Evolutionary conservation across 2,888 invertebrate genomes (phyloP).

Genomic region (Epistrophella euchroma): DNA sequence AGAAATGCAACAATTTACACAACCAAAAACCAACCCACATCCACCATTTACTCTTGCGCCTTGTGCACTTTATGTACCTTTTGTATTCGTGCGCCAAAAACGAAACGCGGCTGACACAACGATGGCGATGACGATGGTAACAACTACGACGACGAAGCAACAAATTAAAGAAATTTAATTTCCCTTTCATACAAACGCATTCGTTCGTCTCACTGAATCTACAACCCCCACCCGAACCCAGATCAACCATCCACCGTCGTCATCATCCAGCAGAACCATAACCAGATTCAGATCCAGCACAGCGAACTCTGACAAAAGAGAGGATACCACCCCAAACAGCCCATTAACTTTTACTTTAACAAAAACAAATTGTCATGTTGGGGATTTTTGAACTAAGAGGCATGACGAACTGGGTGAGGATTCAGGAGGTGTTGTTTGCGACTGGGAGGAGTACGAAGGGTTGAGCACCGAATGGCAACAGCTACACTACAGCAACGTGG

Average conservation of each 20-base stretch:
- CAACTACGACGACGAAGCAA: constrained; percentile 55
- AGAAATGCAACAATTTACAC: constrained; percentile 68
- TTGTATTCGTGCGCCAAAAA: background rate
- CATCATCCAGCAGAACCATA: background rate
- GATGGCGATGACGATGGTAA: constrained; percentile 10
- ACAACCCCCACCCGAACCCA: background rate
- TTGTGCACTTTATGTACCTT: background rate
- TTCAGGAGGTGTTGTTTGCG: background rate
- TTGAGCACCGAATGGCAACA: constrained; percentile 2
- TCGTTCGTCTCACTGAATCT: constrained; percentile 28
- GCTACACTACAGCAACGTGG: constrained; percentile 1
- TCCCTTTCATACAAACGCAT: constrained; percentile 58
- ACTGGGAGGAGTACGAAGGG: background rate
- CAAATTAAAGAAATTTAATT: constrained; percentile 71
- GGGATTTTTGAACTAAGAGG: constrained; percentile 43
- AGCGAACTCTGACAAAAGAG: constrained; percentile 21
- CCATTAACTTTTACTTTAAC: constrained; percentile 60
- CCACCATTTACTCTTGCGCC: background rate
- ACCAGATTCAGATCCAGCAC: constrained; percentile 22
- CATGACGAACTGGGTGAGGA: constrained; percentile 8
- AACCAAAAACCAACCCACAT: constrained; percentile 25
- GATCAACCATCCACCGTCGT: background rate
- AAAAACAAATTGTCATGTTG: constrained; percentile 62
- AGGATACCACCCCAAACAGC: constrained; percentile 49
- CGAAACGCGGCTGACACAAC: constrained; percentile 19